Evolutionary conservation across 2,888 invertebrate genomes (phyloP).

Genomic region (Melieria picta): DNA sequence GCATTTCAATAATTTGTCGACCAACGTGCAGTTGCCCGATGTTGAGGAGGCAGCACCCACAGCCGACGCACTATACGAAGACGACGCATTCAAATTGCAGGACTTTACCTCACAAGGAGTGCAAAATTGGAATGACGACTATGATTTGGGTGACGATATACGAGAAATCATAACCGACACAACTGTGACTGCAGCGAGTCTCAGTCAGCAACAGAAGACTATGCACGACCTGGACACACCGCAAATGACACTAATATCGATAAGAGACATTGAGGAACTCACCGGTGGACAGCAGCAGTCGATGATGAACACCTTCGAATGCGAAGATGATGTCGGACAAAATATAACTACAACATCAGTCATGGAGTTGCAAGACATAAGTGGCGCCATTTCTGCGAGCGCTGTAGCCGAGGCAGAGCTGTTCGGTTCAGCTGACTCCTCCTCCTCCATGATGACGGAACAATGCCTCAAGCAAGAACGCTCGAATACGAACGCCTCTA

Average conservation of each 20-base stretch:
- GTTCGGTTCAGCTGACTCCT: too few species aligned
- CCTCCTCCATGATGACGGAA: too few species aligned
- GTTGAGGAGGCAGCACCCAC: slow-evolving; percentile 11
- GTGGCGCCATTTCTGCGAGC: too few species aligned
- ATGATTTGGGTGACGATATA: slow-evolving; percentile 54
- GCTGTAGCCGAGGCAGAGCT: too few species aligned
- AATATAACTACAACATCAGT: neutral
- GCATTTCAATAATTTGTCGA: slow-evolving; percentile 37
- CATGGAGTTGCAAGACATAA: neutral
- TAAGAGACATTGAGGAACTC: slow-evolving; percentile 45
- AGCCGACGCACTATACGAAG: slow-evolving; percentile 38
- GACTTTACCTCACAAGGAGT: slow-evolving; percentile 43
- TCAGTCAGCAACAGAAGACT: slow-evolving; percentile 32
- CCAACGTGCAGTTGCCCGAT: slow-evolving; percentile 9
- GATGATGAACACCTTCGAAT: neutral
- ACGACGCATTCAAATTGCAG: slow-evolving; percentile 42
- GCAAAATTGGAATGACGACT: slow-evolving; percentile 50
- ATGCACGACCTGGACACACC: slow-evolving; percentile 54
- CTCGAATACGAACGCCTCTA: slow-evolving; percentile 1
- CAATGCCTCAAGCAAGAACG: slow-evolving; percentile 15
- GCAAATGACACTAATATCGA: slow-evolving; percentile 49
- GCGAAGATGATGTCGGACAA: neutral
- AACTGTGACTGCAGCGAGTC: slow-evolving; percentile 9
- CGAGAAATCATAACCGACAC: slow-evolving; percentile 26
- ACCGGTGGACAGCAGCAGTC: slow-evolving; percentile 27